Conservation (phyloP, 1,140 invertebrate species). For the Propsilocerus akamusi region DNA sequence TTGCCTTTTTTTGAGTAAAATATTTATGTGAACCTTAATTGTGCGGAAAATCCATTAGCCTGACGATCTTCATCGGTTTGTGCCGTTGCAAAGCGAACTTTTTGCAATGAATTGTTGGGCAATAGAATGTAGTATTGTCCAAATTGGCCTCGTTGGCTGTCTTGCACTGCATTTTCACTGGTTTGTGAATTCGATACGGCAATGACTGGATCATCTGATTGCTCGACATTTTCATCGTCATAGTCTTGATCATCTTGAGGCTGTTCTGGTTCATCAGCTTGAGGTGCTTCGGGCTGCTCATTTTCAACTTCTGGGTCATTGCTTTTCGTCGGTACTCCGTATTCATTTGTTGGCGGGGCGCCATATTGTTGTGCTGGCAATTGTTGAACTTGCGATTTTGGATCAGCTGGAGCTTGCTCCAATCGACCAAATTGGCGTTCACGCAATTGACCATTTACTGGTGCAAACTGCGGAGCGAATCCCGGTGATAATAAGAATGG, state of each 20-base stretch:
- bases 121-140: slow-evolving; percentile 20
- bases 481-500: not conserved
- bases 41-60: slow-evolving; percentile 15
- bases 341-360: not conserved
- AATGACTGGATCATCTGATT: slow-evolving; percentile 4
- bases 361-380: not conserved
- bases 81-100: slow-evolving; percentile 14
- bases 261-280: not conserved
- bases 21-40: slow-evolving; percentile 10
- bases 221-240: not conserved
- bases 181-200: slow-evolving; percentile 5
- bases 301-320: too few relatives aligned
- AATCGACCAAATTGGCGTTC: slow-evolving; percentile 3
- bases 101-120: slow-evolving; percentile 16
- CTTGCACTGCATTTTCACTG: not conserved
- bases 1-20: not conserved
- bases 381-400: not conserved
- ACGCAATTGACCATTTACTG: not conserved
- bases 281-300: not conserved
- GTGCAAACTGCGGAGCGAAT: not conserved
- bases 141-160: not conserved
- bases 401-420: not conserved
- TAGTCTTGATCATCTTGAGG: not conserved
- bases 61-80: slow-evolving; percentile 10
- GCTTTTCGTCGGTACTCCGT: not conserved